These are phyloP conservation scores for Idaea aversata DNA, from an alignment of 2,888 invertebrate genomes.

Conservation along the genomic window DNA sequence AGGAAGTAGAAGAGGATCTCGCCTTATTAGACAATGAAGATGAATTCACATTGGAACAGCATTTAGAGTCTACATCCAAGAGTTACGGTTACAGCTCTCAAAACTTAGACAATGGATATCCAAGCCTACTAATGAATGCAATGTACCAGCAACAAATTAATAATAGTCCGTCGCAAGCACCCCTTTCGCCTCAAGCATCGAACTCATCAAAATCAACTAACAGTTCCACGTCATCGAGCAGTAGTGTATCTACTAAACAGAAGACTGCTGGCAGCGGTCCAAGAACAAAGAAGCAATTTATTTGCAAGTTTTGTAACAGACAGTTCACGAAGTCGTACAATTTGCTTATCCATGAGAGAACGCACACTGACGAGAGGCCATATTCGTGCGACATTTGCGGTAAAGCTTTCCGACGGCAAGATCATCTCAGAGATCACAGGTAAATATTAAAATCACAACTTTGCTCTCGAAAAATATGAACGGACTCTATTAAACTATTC, in stretches of 20 bases:
- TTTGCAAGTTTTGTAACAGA: constrained; percentile 98
- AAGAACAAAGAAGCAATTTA: constrained; percentile 98
- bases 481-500: not conserved
- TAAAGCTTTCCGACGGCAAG: constrained; percentile 98
- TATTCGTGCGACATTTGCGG: constrained; percentile 99
- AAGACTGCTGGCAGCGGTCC: constrained; percentile 82
- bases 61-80: constrained; percentile 70
- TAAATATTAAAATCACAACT: constrained; percentile 57
- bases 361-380: constrained; percentile 98
- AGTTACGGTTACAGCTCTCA: constrained; percentile 72
- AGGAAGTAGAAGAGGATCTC: constrained; percentile 87
- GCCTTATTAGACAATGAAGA: constrained; percentile 88
- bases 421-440: constrained; percentile 96
- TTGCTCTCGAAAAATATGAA: not conserved
- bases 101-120: constrained; percentile 84
- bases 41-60: constrained; percentile 82
- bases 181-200: constrained; percentile 67
- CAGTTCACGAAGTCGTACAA: constrained; percentile 99
- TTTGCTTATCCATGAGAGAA: constrained; percentile 97
- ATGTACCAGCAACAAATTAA: constrained; percentile 82
- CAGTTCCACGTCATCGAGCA: constrained; percentile 70
- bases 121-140: constrained; percentile 85
- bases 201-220: constrained; percentile 73
- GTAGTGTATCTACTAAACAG: constrained; percentile 71
- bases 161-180: constrained; percentile 70